These are phyloP conservation scores for Epistrophe grossulariae DNA, from an alignment of 2,888 invertebrate species.

Conservation along the genomic window DNA sequence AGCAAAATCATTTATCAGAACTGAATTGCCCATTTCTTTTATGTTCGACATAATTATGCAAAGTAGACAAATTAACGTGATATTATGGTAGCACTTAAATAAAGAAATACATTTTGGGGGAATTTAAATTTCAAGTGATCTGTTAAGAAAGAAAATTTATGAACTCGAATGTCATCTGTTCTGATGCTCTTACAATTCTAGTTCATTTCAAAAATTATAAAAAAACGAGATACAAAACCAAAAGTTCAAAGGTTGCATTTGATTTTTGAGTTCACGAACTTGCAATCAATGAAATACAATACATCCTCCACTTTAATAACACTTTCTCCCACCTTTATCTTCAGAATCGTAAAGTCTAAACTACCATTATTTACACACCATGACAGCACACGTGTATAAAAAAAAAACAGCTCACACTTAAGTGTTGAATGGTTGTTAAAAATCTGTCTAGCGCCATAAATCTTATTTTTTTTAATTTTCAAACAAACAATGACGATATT, in stretches of 20 bases:
- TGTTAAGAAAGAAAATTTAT: background rate
- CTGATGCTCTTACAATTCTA: background rate
- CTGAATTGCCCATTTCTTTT: slow-evolving; percentile 8
- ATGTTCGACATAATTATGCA: slow-evolving; percentile 21
- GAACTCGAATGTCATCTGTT: background rate
- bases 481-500: slow-evolving; percentile 21
- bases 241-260: background rate
- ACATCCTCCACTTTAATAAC: slow-evolving; percentile 1
- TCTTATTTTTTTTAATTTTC: slow-evolving; percentile 35
- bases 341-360: slow-evolving; percentile 12
- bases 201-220: background rate
- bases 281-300: background rate
- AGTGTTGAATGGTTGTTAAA: slow-evolving; percentile 42
- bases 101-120: background rate
- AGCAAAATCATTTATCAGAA: slow-evolving; percentile 3
- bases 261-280: background rate
- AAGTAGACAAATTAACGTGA: background rate
- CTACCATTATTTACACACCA: slow-evolving; percentile 24
- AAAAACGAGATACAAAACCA: background rate
- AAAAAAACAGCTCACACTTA: slow-evolving; percentile 10
- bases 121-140: background rate
- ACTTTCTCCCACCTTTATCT: slow-evolving; percentile 1
- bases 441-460: slow-evolving; percentile 44
- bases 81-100: background rate
- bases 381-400: slow-evolving; percentile 19